phyloP scores from a whole-genome alignment of 30 jellyfish, hydroid and myxozoan genomes.

The Pelagia noctiluca region DNA sequence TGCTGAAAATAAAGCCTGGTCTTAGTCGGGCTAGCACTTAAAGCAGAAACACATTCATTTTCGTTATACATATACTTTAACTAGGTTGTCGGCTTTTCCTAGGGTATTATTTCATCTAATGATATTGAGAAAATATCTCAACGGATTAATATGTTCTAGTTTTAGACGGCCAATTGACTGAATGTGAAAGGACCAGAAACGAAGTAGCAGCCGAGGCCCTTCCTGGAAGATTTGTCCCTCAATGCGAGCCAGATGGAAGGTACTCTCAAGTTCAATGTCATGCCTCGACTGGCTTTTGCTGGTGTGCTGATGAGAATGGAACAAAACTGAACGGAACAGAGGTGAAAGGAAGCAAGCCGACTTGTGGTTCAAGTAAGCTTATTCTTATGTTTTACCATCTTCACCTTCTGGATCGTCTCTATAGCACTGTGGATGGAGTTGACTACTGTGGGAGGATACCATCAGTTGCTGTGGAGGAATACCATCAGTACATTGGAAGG shows the following conservation, averaged over 20 bases:
- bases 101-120: no score
- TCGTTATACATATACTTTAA: no score
- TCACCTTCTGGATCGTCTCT: no score
- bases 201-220: constrained; percentile 3
- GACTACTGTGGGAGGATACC: no score
- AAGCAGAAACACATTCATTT: no score
- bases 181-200: constrained; percentile 17
- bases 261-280: constrained; percentile 65
- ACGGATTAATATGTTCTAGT: constrained; percentile 7
- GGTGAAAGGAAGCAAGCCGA: constrained; percentile 31
- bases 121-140: no score
- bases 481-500: no score
- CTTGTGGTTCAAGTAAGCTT: constrained; percentile 18
- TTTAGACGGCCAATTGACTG: constrained; percentile 16
- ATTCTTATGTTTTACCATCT: background rate
- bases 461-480: no score
- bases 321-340: constrained; percentile 24
- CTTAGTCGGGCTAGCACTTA: no score
- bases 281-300: constrained; percentile 62
- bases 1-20: no score
- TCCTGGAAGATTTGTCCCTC: constrained; percentile 37
- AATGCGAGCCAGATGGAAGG: constrained; percentile 52
- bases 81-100: no score
- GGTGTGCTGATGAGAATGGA: constrained; percentile 74
- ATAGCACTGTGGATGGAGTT: no score